Conservation (phyloP, 2,797 vertebrate species). For the Pseudomugil tenellus region DNA sequence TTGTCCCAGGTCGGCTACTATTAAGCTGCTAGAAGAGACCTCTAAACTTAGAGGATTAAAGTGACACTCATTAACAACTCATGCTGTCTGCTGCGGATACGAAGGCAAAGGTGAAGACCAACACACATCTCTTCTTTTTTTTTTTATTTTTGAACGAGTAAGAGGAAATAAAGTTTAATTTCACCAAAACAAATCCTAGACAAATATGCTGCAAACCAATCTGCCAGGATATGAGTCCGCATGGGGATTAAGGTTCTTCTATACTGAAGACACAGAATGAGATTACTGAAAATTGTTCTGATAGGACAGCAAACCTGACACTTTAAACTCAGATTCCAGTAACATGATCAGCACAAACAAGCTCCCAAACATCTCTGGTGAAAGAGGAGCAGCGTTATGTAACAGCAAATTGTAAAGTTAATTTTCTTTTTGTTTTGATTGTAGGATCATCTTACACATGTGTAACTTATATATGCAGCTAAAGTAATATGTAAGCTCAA, state of each 20-base stretch:
- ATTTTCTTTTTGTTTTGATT: not conserved
- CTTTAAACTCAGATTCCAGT: conserved; percentile 4
- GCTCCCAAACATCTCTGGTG: conserved; percentile 14
- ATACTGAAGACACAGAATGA: not conserved
- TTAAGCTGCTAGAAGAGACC: conserved; percentile 71
- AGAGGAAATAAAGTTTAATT: conserved; percentile 33
- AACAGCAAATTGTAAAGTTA: not conserved
- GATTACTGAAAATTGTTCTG: conserved; percentile 3
- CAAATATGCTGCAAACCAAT: conserved; percentile 14
- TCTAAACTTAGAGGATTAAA: conserved; percentile 67
- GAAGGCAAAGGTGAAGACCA: conserved; percentile 57
- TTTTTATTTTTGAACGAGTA: not conserved
- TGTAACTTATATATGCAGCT: not conserved
- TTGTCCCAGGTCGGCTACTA: conserved; percentile 80
- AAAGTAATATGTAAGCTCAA: not conserved
- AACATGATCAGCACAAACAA: conserved; percentile 13
- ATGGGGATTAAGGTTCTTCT: conserved; percentile 15
- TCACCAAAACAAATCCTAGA: conserved; percentile 24
- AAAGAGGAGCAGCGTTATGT: not conserved
- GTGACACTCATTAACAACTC: conserved; percentile 52
- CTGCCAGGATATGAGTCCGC: conserved; percentile 16
- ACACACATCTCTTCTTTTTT: not conserved
- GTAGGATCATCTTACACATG: not conserved
- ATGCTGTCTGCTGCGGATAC: conserved; percentile 43
- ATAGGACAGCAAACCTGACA: not conserved